Base-by-base conservation (phyloP, 2,888 invertebrate species). In the Eristalinus aeneus region DNA sequence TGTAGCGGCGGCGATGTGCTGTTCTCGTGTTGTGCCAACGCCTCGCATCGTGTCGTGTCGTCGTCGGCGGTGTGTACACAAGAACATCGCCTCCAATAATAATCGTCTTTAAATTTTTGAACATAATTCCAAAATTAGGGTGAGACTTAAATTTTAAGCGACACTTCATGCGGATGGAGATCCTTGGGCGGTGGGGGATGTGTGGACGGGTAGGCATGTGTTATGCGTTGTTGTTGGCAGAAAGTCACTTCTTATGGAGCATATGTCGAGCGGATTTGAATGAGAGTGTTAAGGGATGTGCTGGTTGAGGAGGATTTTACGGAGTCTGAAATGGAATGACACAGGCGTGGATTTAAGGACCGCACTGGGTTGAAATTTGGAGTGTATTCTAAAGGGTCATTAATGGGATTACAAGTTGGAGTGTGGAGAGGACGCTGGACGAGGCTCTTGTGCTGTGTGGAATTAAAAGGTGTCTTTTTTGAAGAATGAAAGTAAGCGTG, bases 21-120 rank as follows among this genome's bases (percentile, higher is more conserved):
- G 32, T 36, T 64, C n/a, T 34, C 60, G 72, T 23, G 46, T 65
- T 71, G 46, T 46, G 46, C 36, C n/a, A 12, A 31, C 34, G 34
- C 27, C 12, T 23, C 56, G 12, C 23, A 56, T 56, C 46, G 46
- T 56, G 56, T 56, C 56, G 27, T 32, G 10, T 32, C 16, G 20
- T 11, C 16, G 31, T 31, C 63, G 46, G 46, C 16, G 16, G 46
- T 16, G 46, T 11, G 36, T 39, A 36, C 39, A 23, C 23, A 32
- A 46, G 60, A 36, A 65, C 72, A 78, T 79, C 63, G 22, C 56
- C 54, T 77, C 46, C 65, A 78, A 82, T 86, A 78, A 82, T 86
- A 86, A 86, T 87, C 69, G 73, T 81, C 82, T 61, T 87, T 87
- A 76, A 69, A 76, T 81, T 78, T 78, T 78, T 82, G 86, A 87